Percentiles rank a stretch among this genome's conserved stretches.
Evolutionary conservation across 1,140 invertebrate genomes (phyloP).

Genomic region (Lordiphosa stackelbergi): DNA sequence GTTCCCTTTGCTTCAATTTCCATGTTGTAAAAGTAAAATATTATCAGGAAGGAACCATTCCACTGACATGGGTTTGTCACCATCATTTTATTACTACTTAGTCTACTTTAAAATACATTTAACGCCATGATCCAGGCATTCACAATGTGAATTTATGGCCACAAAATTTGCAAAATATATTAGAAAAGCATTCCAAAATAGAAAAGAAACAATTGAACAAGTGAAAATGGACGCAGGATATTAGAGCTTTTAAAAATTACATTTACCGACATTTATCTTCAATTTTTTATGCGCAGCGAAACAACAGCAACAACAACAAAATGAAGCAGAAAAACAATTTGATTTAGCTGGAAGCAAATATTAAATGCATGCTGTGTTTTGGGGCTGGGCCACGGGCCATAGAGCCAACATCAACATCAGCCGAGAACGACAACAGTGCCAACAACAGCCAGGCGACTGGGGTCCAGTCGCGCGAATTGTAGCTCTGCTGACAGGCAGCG

Average conservation of each 20-base stretch:
- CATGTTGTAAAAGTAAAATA: too few species aligned
- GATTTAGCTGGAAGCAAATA: conserved; percentile 64
- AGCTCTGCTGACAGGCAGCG: conserved; percentile 66
- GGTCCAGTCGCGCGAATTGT: conserved; percentile 44
- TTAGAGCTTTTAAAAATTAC: conserved; percentile 61
- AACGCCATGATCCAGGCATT: too few species aligned
- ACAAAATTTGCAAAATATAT: conserved; percentile 8
- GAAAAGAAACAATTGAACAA: conserved; percentile 4
- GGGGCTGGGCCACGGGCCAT: too few species aligned
- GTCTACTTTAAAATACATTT: too few species aligned
- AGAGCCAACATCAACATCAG: conserved; percentile 56
- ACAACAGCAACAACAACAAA: conserved; percentile 12
- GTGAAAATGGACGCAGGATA: conserved; percentile 41
- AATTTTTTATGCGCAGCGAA: conserved; percentile 37
- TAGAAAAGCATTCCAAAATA: conserved; percentile 8
- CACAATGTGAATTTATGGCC: too few species aligned
- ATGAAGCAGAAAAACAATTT: conserved; percentile 59
- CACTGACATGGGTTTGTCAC: too few species aligned
- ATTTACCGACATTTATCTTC: conserved; percentile 58
- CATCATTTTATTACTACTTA: too few species aligned
- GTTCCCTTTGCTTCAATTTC: too few species aligned
- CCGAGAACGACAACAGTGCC: conserved; percentile 22
- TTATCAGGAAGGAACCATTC: too few species aligned
- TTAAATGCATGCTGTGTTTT: conserved; percentile 45
- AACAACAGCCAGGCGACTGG: conserved; percentile 7